These are phyloP conservation scores for Psophia crepitans DNA, from an alignment of 2,113 vertebrate genomes.

Conservation along the genomic window DNA sequence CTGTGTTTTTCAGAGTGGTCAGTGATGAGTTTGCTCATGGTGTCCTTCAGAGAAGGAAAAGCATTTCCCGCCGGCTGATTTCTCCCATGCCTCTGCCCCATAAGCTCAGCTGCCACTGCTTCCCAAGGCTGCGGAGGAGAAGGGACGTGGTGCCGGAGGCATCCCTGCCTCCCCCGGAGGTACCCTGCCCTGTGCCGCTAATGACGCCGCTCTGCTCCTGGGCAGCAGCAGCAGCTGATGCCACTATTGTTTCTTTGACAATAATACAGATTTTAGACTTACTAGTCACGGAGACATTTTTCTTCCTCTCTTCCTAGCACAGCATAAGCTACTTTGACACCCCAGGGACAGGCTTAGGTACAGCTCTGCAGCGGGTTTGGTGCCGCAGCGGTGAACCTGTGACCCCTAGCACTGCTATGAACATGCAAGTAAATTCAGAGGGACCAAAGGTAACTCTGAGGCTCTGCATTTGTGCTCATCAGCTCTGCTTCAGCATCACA, in stretches of 20 bases:
- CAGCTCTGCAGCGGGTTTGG: constrained; percentile 15
- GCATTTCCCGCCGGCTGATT: neutral
- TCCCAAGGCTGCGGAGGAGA: neutral
- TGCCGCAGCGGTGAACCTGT: neutral
- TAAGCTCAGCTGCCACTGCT: neutral
- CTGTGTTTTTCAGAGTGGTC: neutral
- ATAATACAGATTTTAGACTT: constrained; percentile 59
- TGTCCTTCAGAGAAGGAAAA: neutral
- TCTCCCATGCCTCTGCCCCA: neutral
- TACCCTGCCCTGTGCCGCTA: neutral
- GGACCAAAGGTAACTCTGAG: neutral
- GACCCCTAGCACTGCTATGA: constrained; percentile 20
- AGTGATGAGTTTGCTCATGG: neutral
- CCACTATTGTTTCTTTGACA: constrained; percentile 55
- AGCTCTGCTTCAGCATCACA: neutral
- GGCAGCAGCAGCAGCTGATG: constrained; percentile 53
- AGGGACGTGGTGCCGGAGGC: rapidly evolving
- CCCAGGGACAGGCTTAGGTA: constrained; percentile 24
- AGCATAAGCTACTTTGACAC: constrained; percentile 38
- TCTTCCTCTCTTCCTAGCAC: constrained; percentile 26
- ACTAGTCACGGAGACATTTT: constrained; percentile 53
- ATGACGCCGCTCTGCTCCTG: neutral
- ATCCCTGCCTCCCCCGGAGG: neutral
- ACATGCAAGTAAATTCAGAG: neutral
- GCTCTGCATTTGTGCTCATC: neutral